Evolutionary conservation across 2,888 invertebrate species (phyloP), one percentile per base, ranked within the genome.

Genomic region (Pardosa pseudoannulata): DNA sequence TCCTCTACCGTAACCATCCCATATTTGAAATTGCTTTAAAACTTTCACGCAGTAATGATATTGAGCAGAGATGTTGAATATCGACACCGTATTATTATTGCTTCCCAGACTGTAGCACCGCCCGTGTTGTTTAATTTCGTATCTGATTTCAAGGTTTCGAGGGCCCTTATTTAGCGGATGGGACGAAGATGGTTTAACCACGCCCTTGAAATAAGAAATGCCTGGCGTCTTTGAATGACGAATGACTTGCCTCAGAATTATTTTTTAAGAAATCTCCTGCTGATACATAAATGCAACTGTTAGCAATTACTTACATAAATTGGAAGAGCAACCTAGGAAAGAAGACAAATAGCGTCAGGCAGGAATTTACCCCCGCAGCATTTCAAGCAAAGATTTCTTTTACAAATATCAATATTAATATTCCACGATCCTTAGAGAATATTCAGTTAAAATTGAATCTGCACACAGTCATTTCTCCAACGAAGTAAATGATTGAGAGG

Each of bases 41-140:
- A 79, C 62, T 81, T 82, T 76, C 76, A 82, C 71, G 76, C 74
- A 71, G 71, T 82, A 76, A 82, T 68, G 71, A 64, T 71, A 70
- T 72, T 46, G 71, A 39, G 41, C 31, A 31, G 28, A 29, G 28
- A 31, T 73, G 50, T 67, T 27, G 62, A 32, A 28, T 71, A 19
- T 39, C 50, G 5, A 64, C 72, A 78, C 56, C 72, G 36, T 83
- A 73, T 78, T 71, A 83, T 83, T 83, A 78, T 72, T 76, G 67
- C 76, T 64, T 64, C 71, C 41, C 32, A 27, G 76, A 72, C 71
- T 65, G 19, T 62, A 76, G 71, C 41, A 65, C 82, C 83, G 78
- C 83, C 83, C 83, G 67, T 50, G 56, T 78, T 67, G 83, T 83
- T 78, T 73, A 83, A 83, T 83, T 83, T 83, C 67, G 67, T 83